Evolutionary conservation across 1,140 invertebrate species (phyloP).

Genomic region (Mycetomoellerius zeteki): DNA sequence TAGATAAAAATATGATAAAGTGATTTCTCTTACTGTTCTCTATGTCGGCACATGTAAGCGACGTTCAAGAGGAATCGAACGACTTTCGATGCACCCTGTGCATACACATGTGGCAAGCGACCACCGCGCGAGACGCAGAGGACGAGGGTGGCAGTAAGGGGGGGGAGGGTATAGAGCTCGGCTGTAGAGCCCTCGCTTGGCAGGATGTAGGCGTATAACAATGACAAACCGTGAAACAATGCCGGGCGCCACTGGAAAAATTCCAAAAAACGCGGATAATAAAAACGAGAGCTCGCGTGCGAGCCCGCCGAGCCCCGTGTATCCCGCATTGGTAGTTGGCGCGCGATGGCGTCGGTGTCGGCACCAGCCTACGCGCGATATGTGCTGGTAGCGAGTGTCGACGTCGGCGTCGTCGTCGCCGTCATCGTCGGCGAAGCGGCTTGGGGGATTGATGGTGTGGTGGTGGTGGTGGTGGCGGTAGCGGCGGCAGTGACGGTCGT

Average conservation of each 20-base stretch:
- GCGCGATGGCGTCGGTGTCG: constrained; percentile 56
- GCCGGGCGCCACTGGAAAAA: constrained; percentile 87
- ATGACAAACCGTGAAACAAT: constrained; percentile 87
- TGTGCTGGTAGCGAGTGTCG: constrained; percentile 45
- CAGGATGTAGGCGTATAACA: constrained; percentile 84
- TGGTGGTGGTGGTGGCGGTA: background rate
- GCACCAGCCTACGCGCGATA: constrained; percentile 26
- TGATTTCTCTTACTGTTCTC: background rate
- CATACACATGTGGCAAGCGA: constrained; percentile 58
- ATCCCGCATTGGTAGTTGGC: constrained; percentile 74
- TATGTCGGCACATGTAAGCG: background rate
- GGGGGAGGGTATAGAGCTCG: constrained; percentile 63
- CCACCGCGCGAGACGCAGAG: background rate
- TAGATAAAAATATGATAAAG: constrained; percentile 11
- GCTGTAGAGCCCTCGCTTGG: constrained; percentile 73
- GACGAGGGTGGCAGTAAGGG: constrained; percentile 14
- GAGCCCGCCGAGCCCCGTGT: constrained; percentile 57
- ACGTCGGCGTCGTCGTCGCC: constrained; percentile 22
- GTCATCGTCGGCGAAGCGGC: constrained; percentile 32
- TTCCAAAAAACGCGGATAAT: constrained; percentile 87
- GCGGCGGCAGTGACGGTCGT: constrained; percentile 44
- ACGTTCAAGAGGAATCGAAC: constrained; percentile 41
- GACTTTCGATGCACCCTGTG: constrained; percentile 59
- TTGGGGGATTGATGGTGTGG: constrained; percentile 17
- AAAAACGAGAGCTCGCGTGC: constrained; percentile 84